These are phyloP conservation scores for Mormyrus iriodes DNA, from an alignment of 2,113 vertebrate species.

Conservation along the genomic window DNA sequence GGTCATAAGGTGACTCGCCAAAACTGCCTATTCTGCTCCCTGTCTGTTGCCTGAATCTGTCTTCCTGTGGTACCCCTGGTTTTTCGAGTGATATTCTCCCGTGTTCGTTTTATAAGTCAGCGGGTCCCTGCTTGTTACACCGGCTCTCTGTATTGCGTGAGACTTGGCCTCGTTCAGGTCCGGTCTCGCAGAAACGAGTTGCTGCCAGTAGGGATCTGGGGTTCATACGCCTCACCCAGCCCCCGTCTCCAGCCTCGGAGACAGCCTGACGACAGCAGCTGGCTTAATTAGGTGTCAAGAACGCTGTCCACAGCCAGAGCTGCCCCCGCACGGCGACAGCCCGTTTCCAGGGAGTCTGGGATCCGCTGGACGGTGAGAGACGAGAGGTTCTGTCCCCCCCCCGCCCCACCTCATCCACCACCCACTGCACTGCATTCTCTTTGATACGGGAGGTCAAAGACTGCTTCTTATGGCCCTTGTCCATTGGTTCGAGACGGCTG, in stretches of 20 bases:
- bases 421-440: background rate
- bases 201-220: background rate
- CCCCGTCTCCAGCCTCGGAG: background rate
- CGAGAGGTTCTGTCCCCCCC: background rate
- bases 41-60: background rate
- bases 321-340: background rate
- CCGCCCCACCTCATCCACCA: background rate
- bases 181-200: too few species aligned
- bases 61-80: background rate
- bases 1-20: background rate
- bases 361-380: background rate
- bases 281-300: conserved; percentile 8
- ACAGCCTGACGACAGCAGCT: background rate
- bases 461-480: background rate
- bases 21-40: background rate
- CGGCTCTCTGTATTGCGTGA: background rate
- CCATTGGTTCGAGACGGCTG: background rate
- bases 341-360: background rate
- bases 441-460: background rate
- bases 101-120: background rate
- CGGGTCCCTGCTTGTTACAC: background rate
- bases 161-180: background rate
- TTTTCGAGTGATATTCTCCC: background rate
- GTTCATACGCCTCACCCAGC: background rate
- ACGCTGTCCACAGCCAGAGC: background rate